Evolutionary conservation across 2,888 invertebrate species (phyloP), one percentile per base, ranked within the genome.

Genomic region (Cylloceria caligata): DNA sequence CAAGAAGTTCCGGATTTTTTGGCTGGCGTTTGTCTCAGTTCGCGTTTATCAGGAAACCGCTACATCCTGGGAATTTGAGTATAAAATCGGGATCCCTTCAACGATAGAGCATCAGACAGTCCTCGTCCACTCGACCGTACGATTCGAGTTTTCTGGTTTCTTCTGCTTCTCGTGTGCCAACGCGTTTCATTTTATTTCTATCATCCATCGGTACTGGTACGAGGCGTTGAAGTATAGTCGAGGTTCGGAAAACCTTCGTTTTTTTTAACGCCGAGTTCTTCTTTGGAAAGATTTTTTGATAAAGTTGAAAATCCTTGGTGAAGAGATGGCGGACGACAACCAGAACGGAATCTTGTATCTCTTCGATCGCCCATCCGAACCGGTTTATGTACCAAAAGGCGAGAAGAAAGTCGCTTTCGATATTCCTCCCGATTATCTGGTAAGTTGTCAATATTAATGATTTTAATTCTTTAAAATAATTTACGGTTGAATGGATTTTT

Each of bases 361-460:
- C 86, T 96, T 96, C 93, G 96, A 97, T 89, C 95, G 96, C 52
- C 96, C 97, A 9, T 94, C 94, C 82, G 97, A 97, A 92, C 97
- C 97, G 0, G 94, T 96, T 79, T 97, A 96, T 93, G 95, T 96
- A 93, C 95, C 95, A 84, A 97, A 97, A 92, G 96, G 96, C 1
- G 94, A 95, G 0, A 93, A 93, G 0, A 94, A 94, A 64, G 91
- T 94, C 0, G 94, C 94, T 36, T 95, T 96, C 88, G 94, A 96
- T 86, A 91, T 96, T 4, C 96, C 96, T 0, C 92, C 94, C 6
- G 94, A 94, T 78, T 96, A 94, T 88, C 93, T 95, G 94, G 96
- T 96, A 93, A 95, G 42, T 42, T 13, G 13, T n/a, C n/a, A n/a
- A n/a, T 42, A 3, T 13, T 42, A n/a, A n/a, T 39, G 13, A 42